These are phyloP conservation scores for Rhodophaea formosa DNA, from an alignment of 2,888 invertebrate species.

Conservation along the genomic window DNA sequence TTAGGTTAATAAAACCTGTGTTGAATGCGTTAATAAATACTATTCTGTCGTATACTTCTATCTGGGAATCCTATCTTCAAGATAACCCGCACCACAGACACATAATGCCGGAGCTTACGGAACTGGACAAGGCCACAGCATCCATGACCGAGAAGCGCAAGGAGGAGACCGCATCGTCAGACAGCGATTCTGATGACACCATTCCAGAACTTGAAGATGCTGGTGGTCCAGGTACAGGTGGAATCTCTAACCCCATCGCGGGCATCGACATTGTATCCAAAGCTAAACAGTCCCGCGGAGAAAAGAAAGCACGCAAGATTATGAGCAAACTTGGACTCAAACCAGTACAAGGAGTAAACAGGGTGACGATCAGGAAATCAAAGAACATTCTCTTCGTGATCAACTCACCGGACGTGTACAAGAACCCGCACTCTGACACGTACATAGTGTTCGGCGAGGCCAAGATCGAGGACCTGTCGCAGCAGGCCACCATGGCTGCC, in stretches of 20 bases:
- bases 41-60: neutral
- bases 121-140: conserved; percentile 88
- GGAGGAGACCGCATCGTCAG: conserved; percentile 88
- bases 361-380: conserved; percentile 98
- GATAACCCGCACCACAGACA: conserved; percentile 28
- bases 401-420: conserved; percentile 98
- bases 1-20: neutral
- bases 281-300: conserved; percentile 98
- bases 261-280: conserved; percentile 93
- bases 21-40: neutral
- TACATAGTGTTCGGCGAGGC: conserved; percentile 99
- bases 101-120: conserved; percentile 94
- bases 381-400: conserved; percentile 99
- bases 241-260: conserved; percentile 82
- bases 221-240: conserved; percentile 83
- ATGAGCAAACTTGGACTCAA: conserved; percentile 99
- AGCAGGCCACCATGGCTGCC: conserved; percentile 97
- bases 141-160: conserved; percentile 86
- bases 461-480: conserved; percentile 99
- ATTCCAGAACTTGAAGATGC: conserved; percentile 95
- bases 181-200: conserved; percentile 93
- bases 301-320: conserved; percentile 99
- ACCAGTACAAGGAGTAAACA: conserved; percentile 95
- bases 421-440: conserved; percentile 99
- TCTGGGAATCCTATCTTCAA: conserved; percentile 24